Evolutionary conservation across 2,797 vertebrate species (phyloP).

Genomic region (Phataginus tetradactyla): DNA sequence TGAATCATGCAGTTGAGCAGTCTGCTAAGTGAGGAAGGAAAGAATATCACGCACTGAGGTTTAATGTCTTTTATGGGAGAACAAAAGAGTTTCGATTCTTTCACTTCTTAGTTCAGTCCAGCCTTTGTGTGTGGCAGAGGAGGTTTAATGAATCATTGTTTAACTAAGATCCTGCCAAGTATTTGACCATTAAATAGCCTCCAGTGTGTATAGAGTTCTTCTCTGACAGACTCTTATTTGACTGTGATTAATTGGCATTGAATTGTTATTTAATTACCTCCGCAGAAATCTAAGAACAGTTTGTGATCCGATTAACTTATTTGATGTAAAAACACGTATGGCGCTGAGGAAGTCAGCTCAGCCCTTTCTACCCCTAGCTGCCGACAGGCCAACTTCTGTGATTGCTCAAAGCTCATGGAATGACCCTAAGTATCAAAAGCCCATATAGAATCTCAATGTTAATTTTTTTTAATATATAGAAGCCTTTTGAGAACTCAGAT

Average conservation of each 20-base stretch:
- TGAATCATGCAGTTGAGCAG: conserved; percentile 90
- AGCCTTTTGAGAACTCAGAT: not conserved
- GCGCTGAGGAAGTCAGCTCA: conserved; percentile 62
- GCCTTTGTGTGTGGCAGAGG: conserved; percentile 92
- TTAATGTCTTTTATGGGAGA: conserved; percentile 90
- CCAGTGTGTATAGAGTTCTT: conserved; percentile 88
- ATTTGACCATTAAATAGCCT: conserved; percentile 91
- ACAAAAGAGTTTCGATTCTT: conserved; percentile 94
- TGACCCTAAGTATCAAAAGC: not conserved
- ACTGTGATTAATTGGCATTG: conserved; percentile 90
- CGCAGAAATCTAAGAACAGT: conserved; percentile 86
- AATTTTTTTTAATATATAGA: not conserved
- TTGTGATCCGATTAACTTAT: conserved; percentile 87
- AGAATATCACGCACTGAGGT: conserved; percentile 89
- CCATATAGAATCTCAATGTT: not conserved
- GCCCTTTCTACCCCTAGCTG: conserved; percentile 49
- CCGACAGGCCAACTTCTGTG: not conserved
- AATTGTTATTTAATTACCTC: conserved; percentile 89
- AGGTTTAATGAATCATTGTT: conserved; percentile 97
- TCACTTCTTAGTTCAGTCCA: conserved; percentile 90
- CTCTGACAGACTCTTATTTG: conserved; percentile 87
- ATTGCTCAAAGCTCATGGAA: not conserved
- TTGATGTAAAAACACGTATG: conserved; percentile 82
- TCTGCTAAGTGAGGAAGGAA: conserved; percentile 89
- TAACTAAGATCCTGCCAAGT: conserved; percentile 92